Percentiles rank a stretch among this genome's conserved stretches.
Conservation (phyloP, 2,113 vertebrate species). For the Artemisiospiza belli region DNA sequence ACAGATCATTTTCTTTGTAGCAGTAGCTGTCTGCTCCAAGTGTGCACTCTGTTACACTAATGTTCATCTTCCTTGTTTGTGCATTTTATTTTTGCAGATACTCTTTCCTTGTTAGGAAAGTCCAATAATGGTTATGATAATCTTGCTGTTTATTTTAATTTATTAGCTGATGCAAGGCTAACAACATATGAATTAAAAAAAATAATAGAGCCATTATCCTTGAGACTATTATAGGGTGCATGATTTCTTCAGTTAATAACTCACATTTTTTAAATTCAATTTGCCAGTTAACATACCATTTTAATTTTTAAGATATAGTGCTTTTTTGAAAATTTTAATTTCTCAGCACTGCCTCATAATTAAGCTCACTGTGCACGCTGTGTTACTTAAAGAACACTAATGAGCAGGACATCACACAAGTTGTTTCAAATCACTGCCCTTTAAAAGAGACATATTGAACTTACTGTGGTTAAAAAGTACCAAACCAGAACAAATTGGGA, state of each 20-base stretch:
- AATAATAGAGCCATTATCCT: not conserved
- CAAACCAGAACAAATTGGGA: not conserved
- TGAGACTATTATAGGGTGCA: not conserved
- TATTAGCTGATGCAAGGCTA: not conserved
- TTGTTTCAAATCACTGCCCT: not conserved
- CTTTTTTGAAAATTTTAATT: not conserved
- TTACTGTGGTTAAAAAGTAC: not conserved
- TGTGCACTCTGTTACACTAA: accelerated
- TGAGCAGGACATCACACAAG: not conserved
- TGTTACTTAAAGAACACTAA: not conserved
- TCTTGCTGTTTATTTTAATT: not conserved
- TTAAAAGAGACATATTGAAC: not conserved
- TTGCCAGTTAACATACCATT: not conserved
- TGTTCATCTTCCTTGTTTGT: not conserved
- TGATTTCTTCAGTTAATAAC: not conserved
- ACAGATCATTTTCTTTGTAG: not conserved
- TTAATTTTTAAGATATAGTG: not conserved
- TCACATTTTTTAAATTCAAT: not conserved
- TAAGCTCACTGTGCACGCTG: not conserved
- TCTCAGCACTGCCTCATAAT: not conserved
- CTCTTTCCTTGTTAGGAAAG: not conserved
- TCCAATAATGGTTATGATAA: not conserved
- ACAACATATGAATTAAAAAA: not conserved
- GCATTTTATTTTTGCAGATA: not conserved
- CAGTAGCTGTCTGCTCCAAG: not conserved